Base-by-base conservation (phyloP, 1,140 invertebrate species). In the Tetragonula clypearis region DNA sequence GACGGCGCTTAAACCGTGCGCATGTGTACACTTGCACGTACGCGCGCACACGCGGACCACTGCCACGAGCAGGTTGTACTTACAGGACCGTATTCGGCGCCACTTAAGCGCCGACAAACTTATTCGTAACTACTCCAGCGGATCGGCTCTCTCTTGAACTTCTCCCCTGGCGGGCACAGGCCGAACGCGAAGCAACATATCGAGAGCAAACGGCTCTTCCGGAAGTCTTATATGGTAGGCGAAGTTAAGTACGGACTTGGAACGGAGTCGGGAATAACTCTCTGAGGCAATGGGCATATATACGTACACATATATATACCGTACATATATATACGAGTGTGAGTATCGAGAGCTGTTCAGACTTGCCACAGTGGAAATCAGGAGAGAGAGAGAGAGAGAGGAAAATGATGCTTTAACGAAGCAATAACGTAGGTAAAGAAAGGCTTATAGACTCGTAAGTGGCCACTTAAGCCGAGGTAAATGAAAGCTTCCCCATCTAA, bases 361-460 rank as follows among this genome's bases (percentile, higher is more conserved):
- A 72, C 30, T 85, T 55, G 75, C 71, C 6, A 49, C 88, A 30
- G 53, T 86, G 83, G 81, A 90, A 90, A 90, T 90, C 82, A 72
- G 68, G 73, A 71, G 86, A 41, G 41, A 41, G 35, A 41, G 41
- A 41, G 41, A 41, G 41, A 49, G 41, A 84, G 65, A 65, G 85
- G 82, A 90, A 90, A 90, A 90, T 86, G 88, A 87, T 60, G 77
- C 84, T 90, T 90, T 88, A 90, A 87, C 88, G 86, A 88, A 88
- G 88, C 88, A 86, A 90, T 90, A 90, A 90, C 86, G 68, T 85
- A 85, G 71, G 58, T 68, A 90, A 90, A 88, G 88, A 84, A 89
- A 88, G 74, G 80, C 65, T 87, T 90, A 90, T 83, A 79, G 86
- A 89, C 83, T 86, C 74, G 69, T 87, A 89, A 90, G 85, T 83